A percentile compares a stretch with the other conserved stretches of the same genome.
Conservation (phyloP, 2,113 vertebrate genomes). For the Clinocottus analis region DNA sequence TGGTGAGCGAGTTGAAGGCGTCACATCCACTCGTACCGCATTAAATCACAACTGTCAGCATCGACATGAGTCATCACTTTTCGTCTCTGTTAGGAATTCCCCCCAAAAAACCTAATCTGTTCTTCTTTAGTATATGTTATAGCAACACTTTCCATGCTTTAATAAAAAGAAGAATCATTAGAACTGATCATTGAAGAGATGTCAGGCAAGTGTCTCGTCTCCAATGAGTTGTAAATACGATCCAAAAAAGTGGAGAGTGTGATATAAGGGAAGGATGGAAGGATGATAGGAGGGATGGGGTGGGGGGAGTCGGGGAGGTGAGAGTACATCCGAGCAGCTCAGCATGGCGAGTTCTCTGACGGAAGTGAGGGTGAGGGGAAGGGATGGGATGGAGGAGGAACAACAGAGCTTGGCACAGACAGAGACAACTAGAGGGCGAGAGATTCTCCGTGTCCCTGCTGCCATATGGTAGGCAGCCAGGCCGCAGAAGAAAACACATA, state of each 20-base stretch:
- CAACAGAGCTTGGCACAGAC: slow-evolving; percentile 65
- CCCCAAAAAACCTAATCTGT: neutral
- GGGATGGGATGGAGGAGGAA: slow-evolving; percentile 58
- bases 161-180: neutral
- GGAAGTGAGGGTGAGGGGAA: slow-evolving; percentile 54
- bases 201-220: neutral
- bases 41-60: slow-evolving; percentile 48
- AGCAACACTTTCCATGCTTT: neutral
- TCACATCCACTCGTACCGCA: slow-evolving; percentile 2
- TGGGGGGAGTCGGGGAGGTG: slow-evolving; percentile 46
- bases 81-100: slow-evolving; percentile 30
- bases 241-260: slow-evolving; percentile 1
- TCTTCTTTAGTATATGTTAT: neutral
- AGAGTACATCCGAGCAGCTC: slow-evolving; percentile 53
- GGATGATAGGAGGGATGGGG: slow-evolving; percentile 32
- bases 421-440: slow-evolving; percentile 52
- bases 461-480: slow-evolving; percentile 73
- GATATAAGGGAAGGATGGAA: slow-evolving; percentile 29
- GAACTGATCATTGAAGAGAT: neutral
- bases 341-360: slow-evolving; percentile 63
- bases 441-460: slow-evolving; percentile 60
- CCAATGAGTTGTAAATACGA: neutral
- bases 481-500: slow-evolving; percentile 28
- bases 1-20: slow-evolving; percentile 14
- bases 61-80: slow-evolving; percentile 32